Percentiles rank a stretch among this genome's conserved stretches.
Evolutionary conservation across 2,888 invertebrate species (phyloP).

Genomic region (Apotomis betuletana): DNA sequence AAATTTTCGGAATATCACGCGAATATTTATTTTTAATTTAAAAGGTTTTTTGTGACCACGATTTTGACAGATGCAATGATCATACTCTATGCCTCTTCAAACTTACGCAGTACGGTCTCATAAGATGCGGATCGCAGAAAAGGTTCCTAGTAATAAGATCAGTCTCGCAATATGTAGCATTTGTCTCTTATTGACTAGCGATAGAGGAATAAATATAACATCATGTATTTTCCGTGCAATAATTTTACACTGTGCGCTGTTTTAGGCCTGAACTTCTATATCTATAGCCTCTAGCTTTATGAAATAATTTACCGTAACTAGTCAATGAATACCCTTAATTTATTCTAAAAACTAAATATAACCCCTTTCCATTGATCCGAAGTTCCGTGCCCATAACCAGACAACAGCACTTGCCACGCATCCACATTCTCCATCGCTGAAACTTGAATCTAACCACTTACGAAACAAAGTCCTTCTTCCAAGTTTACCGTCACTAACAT

Average conservation of each 20-base stretch:
- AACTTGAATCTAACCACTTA: constrained; percentile 8
- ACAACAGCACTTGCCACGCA: constrained; percentile 5
- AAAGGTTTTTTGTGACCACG: not conserved
- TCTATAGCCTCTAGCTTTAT: not conserved
- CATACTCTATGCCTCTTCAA: too few relatives aligned
- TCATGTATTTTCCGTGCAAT: too few relatives aligned
- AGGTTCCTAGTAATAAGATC: too few relatives aligned
- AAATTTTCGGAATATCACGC: not conserved
- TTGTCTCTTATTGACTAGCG: too few relatives aligned
- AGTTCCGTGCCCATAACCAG: not conserved
- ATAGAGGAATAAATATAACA: too few relatives aligned
- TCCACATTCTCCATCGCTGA: constrained; percentile 3
- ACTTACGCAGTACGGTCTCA: too few relatives aligned
- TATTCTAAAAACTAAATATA: constrained; percentile 20
- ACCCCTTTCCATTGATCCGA: constrained; percentile 21
- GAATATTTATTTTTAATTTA: not conserved
- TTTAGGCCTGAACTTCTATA: not conserved
- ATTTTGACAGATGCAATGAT: not conserved
- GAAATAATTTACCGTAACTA: not conserved
- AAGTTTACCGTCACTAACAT: constrained; percentile 8
- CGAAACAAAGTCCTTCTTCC: not conserved
- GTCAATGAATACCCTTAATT: constrained; percentile 19
- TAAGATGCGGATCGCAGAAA: too few relatives aligned
- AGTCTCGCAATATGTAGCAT: too few relatives aligned
- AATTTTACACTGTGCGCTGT: not conserved